Evolutionary conservation across 2,797 vertebrate species (phyloP).

Genomic region (Acanthurus lineatus): DNA sequence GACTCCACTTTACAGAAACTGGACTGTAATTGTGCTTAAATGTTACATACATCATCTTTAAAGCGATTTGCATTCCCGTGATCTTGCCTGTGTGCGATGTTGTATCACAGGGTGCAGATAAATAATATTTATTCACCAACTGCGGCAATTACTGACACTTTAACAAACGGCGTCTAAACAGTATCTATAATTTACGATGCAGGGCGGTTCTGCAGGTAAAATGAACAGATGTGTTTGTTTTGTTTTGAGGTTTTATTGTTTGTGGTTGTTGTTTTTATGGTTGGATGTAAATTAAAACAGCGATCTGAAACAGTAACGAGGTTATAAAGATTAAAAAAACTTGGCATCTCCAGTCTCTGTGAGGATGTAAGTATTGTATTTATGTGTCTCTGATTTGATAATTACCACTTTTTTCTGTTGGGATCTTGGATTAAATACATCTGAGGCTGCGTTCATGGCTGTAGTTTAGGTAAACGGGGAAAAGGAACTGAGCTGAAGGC

Average conservation of each 20-base stretch:
- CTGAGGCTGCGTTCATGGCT: not conserved
- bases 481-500: constrained; percentile 16
- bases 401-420: constrained; percentile 1
- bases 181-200: constrained; percentile 6
- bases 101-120: constrained; percentile 9
- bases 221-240: constrained; percentile 9
- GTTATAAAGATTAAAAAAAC: constrained; percentile 10
- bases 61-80: not conserved
- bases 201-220: constrained; percentile 8
- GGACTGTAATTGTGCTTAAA: too few species aligned
- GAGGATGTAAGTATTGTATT: not conserved
- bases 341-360: not conserved
- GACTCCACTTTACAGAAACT: too few species aligned
- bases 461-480: constrained; percentile 24
- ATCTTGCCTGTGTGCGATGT: constrained; percentile 19
- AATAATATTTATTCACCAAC: constrained; percentile 32
- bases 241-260: not conserved
- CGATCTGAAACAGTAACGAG: not conserved
- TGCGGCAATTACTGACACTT: constrained; percentile 18
- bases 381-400: constrained; percentile 21
- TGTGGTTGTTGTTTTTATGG: not conserved
- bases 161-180: constrained; percentile 3
- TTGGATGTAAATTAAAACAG: constrained; percentile 30
- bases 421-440: not conserved
- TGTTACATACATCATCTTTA: not conserved